Conservation (phyloP, 1,140 invertebrate species). For the Sinonovacula constricta region DNA sequence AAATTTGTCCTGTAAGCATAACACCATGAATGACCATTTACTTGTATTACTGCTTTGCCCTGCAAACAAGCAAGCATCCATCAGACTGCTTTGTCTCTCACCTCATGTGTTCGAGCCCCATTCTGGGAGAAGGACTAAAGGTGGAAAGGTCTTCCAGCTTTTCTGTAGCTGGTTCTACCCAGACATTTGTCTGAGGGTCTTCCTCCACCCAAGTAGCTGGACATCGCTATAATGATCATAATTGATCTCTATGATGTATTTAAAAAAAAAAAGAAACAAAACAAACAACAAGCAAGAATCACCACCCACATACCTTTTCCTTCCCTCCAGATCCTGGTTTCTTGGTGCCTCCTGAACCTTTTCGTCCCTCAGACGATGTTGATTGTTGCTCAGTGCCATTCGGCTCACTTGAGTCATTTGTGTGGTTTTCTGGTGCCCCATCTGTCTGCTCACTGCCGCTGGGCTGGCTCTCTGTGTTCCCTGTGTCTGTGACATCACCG, state of each 20-base stretch:
- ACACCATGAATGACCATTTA: too few species aligned
- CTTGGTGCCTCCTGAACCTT: constrained; percentile 56
- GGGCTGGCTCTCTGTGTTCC: not conserved
- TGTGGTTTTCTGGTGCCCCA: not conserved
- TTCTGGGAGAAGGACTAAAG: too few species aligned
- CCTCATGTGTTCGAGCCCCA: too few species aligned
- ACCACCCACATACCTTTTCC: not conserved
- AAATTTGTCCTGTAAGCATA: too few species aligned
- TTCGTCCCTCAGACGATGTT: constrained; percentile 14
- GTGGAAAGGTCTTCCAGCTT: too few species aligned
- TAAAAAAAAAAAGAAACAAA: not conserved
- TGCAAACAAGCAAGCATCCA: too few species aligned
- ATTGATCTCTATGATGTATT: not conserved
- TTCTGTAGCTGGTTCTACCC: too few species aligned
- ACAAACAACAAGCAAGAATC: not conserved
- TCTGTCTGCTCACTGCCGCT: not conserved
- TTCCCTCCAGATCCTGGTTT: constrained; percentile 61
- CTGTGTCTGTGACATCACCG: constrained; percentile 32
- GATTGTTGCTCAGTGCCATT: constrained; percentile 19
- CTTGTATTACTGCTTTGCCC: too few species aligned
- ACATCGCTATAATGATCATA: not conserved
- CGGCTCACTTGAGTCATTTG: too few species aligned
- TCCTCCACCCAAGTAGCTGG: not conserved
- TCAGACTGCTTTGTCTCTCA: too few species aligned
- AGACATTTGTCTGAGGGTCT: too few species aligned